Base-by-base conservation (phyloP, 2,888 invertebrate species). In the Drosophila siamana region DNA sequence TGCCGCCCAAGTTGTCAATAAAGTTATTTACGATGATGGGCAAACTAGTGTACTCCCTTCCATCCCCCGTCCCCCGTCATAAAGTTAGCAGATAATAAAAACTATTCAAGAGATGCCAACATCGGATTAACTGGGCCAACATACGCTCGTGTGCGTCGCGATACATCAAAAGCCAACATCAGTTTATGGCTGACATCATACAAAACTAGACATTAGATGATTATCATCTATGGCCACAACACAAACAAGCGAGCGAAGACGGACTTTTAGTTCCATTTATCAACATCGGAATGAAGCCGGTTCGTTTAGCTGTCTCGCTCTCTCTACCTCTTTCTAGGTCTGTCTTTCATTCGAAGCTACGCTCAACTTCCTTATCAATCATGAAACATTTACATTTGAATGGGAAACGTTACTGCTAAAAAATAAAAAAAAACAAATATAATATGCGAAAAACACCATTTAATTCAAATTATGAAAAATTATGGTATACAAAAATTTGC, bases 311-410 rank as follows among this genome's bases (percentile, higher is more conserved):
- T 48, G 47, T 47, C 46, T 11, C 30, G 46, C 26, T 19, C 24
- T 30, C 4, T 44, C 46, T 11, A 26, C 46, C 26, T 33, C 36
- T 15, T 16, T 30, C 4, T 30, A 11, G 9, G 8, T 30, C 9
- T 5, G 26, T 46, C 24, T 38, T 28, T 48, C n/a, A n/a, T n/a
- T n/a, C n/a, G 9, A 50, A 36, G 13, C 33, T 26, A 15, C n/a
- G 33, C 43, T 28, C 50, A 64, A 71, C 83, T 83, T 86, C 70
- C 80, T 88, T 88, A 88, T 86, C 88, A 77, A 88, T 77, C 84
- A 83, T 50, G 48, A 30, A 48, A 63, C 44, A 70, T 69, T 63
- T 48, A 47, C 64, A 57, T 69, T 64, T 59, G 62, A 44, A 48
- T 13, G 15, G 22, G 16, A 38, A 38, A 38, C 36, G 33, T 33